Evolutionary conservation across 2,113 vertebrate genomes (phyloP), one percentile per base, ranked within the genome.

Genomic region (Sorex fumeus): DNA sequence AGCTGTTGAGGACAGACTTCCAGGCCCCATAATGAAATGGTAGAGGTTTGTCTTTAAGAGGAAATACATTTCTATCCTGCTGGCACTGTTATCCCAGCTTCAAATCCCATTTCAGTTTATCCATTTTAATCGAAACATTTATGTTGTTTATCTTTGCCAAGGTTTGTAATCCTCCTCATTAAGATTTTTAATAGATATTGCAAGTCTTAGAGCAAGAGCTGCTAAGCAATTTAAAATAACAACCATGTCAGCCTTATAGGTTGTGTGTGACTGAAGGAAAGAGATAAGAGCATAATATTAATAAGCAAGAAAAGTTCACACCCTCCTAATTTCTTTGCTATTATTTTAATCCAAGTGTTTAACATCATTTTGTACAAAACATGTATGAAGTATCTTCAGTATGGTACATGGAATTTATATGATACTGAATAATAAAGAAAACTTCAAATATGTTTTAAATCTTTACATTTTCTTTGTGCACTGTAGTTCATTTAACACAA

Each of bases 151-250:
- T 96, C 93, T 94, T 95, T 93, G 78, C 93, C 91, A 96, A 93
- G 57, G 57, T 87, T 95, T 92, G 32, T 95, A 96, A 96, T 92
- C 93, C 89, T 76, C 21, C 60, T 97, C 89, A 96, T 96, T 96
- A 96, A 95, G 91, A 97, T 96, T 92, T 96, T 94, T 93, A 95
- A 95, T 93, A 97, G 96, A 95, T 96, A 96, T 47, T 94, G 47
- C 89, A 94, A 95, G 81, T 91, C 91, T 96, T 93, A 94, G 87
- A 96, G 94, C 95, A 96, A 95, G 84, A 95, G 78, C 23, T 78
- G 92, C 91, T 93, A 93, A 95, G 94, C 92, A 93, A 96, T 95
- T 96, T 95, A 95, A 94, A 97, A 94, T 96, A 95, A 96, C 94
- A 92, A 90, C 70, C 71, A 75, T 90, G 74, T 87, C 87, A 95